These are phyloP conservation scores for Rhinichthys osculus DNA, from an alignment of 2,797 vertebrate species.

Conservation along the genomic window DNA sequence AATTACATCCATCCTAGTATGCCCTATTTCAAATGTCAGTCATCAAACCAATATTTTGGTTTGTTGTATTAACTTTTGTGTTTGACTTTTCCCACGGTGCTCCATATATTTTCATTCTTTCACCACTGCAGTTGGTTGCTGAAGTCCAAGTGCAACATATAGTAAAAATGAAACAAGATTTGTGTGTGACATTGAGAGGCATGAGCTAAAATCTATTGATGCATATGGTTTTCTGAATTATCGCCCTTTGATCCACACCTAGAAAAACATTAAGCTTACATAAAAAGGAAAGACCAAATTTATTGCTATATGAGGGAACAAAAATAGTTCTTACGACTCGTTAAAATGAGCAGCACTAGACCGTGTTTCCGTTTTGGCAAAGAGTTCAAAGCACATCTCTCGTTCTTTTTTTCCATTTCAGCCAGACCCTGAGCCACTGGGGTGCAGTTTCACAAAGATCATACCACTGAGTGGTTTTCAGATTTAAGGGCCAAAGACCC, in stretches of 20 bases:
- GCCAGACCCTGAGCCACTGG: constrained; percentile 73
- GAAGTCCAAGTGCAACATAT: constrained; percentile 32
- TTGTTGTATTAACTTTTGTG: constrained; percentile 34
- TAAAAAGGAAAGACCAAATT: constrained; percentile 72
- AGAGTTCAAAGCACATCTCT: constrained; percentile 71
- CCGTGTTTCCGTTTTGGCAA: constrained; percentile 79
- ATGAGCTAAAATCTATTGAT: constrained; percentile 65
- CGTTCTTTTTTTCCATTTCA: constrained; percentile 69
- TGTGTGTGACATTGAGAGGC: constrained; percentile 45
- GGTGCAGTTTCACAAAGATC: constrained; percentile 74
- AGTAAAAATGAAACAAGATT: constrained; percentile 18
- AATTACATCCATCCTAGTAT: constrained; percentile 15
- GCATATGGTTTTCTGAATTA: constrained; percentile 66
- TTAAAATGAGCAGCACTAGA: constrained; percentile 77
- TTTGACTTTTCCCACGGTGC: constrained; percentile 27
- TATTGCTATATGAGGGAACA: constrained; percentile 75
- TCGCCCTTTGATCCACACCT: constrained; percentile 72
- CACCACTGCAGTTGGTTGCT: not conserved
- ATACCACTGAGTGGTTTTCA: constrained; percentile 75
- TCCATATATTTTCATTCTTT: constrained; percentile 26
- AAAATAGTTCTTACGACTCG: constrained; percentile 77
- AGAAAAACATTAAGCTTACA: constrained; percentile 73
- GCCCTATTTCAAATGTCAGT: constrained; percentile 42
- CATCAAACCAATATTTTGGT: constrained; percentile 37
- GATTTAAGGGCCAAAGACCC: constrained; percentile 76